These are phyloP conservation scores for Chouioia cunea DNA, from an alignment of 2,888 invertebrate genomes.

Conservation along the genomic window DNA sequence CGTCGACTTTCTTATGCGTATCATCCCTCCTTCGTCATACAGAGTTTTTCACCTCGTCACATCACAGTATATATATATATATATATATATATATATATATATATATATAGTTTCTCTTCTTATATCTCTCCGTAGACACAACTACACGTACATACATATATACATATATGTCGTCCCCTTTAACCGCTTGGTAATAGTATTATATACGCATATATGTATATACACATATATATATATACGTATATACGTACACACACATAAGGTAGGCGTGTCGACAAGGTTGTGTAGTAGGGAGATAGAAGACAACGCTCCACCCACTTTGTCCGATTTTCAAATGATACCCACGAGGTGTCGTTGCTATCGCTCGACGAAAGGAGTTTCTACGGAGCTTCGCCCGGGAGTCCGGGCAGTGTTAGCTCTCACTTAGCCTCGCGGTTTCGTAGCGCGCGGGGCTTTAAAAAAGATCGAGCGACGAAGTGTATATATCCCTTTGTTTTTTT, in stretches of 20 bases:
- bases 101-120: not conserved
- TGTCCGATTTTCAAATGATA: not conserved
- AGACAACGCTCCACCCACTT: not conserved
- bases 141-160: not conserved
- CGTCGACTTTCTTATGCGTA: not conserved
- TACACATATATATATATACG: no score
- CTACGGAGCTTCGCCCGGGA: slow-evolving; percentile 11
- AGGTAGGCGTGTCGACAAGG: not conserved
- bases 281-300: not conserved
- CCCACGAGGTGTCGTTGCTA: no score
- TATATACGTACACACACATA: not conserved
- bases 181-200: not conserved
- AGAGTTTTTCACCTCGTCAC: slow-evolving; percentile 25
- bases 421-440: slow-evolving; percentile 65
- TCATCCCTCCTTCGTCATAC: not conserved
- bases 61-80: no score
- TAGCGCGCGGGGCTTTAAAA: slow-evolving; percentile 51
- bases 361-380: no score
- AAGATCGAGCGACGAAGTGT: no score
- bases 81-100: no score
- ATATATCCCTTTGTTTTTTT: no score
- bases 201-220: no score
- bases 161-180: not conserved
- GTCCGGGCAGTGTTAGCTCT: slow-evolving; percentile 53
- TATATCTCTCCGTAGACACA: slow-evolving; percentile 13